phyloP scores from a whole-genome alignment of 2,797 vertebrate species.

The Pempheris klunzingeri region DNA sequence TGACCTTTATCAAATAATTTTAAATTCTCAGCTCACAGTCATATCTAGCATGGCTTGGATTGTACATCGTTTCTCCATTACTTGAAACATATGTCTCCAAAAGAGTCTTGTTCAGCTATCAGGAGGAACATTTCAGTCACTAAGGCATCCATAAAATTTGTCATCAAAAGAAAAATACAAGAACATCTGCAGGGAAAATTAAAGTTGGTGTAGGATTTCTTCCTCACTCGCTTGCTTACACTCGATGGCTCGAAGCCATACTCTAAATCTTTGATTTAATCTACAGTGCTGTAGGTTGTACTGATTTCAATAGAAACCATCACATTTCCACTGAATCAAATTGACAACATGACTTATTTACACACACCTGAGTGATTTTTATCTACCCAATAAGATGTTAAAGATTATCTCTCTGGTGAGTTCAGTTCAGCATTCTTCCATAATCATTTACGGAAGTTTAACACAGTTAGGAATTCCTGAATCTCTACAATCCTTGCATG shows the following conservation, averaged over 20 bases:
- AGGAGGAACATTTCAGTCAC: neutral
- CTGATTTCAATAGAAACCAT: neutral
- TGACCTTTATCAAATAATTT: neutral
- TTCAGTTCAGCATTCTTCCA: neutral
- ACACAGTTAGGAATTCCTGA: neutral
- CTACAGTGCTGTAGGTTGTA: neutral
- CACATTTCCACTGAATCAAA: neutral
- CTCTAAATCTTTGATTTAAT: neutral
- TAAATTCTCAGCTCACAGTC: neutral
- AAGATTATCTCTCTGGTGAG: neutral
- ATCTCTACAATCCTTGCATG: neutral
- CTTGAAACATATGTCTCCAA: neutral
- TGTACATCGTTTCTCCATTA: neutral
- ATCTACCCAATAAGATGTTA: neutral
- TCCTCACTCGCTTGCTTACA: too few species aligned
- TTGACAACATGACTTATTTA: too few species aligned
- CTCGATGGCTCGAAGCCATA: neutral
- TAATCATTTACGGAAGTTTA: neutral
- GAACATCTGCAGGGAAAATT: neutral
- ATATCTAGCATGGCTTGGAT: neutral
- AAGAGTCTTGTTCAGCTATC: too few species aligned
- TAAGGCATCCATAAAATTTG: neutral
- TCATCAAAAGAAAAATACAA: neutral
- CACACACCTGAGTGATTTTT: neutral
- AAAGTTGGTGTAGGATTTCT: neutral